phyloP scores from a whole-genome alignment of 92 coral and sea anemone genomes.

The Palythoa grandis region DNA sequence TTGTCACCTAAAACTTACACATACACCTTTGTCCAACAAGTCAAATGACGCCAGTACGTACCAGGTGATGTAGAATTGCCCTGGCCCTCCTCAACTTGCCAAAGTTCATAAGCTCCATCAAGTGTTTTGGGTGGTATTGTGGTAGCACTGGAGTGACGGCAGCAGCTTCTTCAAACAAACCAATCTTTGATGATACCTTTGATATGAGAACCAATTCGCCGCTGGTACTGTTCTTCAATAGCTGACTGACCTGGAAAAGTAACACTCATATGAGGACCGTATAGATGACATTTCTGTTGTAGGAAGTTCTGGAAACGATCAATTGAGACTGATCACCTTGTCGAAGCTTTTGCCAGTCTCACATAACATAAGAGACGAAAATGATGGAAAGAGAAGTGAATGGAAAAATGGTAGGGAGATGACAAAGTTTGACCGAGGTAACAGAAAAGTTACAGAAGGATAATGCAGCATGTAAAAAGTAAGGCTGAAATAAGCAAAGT shows the following conservation, averaged over 20 bases:
- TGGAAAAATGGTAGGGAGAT: no score
- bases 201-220: slow-evolving; percentile 81
- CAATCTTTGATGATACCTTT: slow-evolving; percentile 70
- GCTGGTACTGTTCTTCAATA: slow-evolving; percentile 44
- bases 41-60: slow-evolving; percentile 39
- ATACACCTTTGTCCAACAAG: neutral
- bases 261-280: neutral
- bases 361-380: no score
- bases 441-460: no score
- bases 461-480: no score
- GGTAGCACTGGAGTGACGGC: slow-evolving; percentile 92
- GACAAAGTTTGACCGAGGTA: no score
- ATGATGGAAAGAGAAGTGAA: no score
- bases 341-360: no score
- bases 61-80: slow-evolving; percentile 94
- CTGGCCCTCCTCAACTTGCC: slow-evolving; percentile 94
- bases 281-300: neutral
- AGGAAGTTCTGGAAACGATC: neutral
- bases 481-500: no score
- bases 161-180: slow-evolving; percentile 93
- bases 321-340: no score
- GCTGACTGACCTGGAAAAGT: slow-evolving; percentile 10
- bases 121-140: slow-evolving; percentile 96
- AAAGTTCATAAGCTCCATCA: slow-evolving; percentile 98
- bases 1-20: neutral